Conservation (phyloP, 2,888 invertebrate genomes). For the Poecilobothrus nobilitatus region DNA sequence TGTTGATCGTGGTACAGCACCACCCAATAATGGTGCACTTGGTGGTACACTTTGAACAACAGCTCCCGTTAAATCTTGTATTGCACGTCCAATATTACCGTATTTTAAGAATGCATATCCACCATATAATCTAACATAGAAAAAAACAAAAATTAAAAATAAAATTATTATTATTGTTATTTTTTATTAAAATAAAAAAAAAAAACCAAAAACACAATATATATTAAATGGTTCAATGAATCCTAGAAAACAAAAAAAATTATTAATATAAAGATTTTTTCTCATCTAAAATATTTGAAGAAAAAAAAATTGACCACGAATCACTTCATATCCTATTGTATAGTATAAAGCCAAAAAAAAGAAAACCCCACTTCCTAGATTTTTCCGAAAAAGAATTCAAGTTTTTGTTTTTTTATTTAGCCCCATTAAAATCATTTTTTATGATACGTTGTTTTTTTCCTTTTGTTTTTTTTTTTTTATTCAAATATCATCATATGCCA, state of each 20-base stretch:
- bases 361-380: neutral
- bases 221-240: too few relatives aligned
- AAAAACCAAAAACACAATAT: too few relatives aligned
- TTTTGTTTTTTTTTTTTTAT: neutral
- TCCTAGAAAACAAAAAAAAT: too few relatives aligned
- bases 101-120: slow-evolving; percentile 57
- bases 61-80: slow-evolving; percentile 66
- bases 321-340: too few relatives aligned
- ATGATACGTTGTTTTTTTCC: too few relatives aligned
- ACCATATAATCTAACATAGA: slow-evolving; percentile 53
- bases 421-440: neutral
- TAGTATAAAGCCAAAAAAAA: neutral
- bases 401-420: neutral
- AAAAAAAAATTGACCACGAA: too few relatives aligned
- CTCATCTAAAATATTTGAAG: too few relatives aligned
- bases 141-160: neutral
- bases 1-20: slow-evolving; percentile 62
- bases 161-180: neutral
- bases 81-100: slow-evolving; percentile 57
- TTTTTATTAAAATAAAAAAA: too few relatives aligned
- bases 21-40: slow-evolving; percentile 46
- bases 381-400: too few relatives aligned
- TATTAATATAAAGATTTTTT: too few relatives aligned
- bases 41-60: slow-evolving; percentile 58
- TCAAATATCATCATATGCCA: neutral